Conservation (phyloP, 1,140 invertebrate species). For the Zaprionus capensis region DNA sequence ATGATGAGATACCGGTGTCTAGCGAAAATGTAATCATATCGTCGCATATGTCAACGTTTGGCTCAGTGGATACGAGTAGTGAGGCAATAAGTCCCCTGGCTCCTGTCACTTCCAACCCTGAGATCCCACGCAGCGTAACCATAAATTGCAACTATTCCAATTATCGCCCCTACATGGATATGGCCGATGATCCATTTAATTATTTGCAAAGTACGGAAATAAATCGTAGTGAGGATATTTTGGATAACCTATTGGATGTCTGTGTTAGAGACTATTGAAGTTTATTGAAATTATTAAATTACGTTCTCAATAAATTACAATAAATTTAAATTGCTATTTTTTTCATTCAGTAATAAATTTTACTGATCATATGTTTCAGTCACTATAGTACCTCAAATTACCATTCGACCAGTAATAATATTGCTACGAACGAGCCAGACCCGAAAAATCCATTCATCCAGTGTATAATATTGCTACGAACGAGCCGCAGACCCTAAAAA, state of each 20-base stretch:
- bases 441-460: too few species aligned
- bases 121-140: slow-evolving; percentile 33
- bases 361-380: too few species aligned
- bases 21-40: slow-evolving; percentile 48
- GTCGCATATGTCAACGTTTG: slow-evolving; percentile 33
- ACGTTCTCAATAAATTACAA: slow-evolving; percentile 1
- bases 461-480: too few species aligned
- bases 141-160: slow-evolving; percentile 51
- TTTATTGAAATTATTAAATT: background rate
- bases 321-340: background rate
- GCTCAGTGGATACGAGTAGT: slow-evolving; percentile 22
- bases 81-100: slow-evolving; percentile 18
- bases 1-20: slow-evolving; percentile 40
- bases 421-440: too few species aligned
- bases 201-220: slow-evolving; percentile 53
- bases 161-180: slow-evolving; percentile 62
- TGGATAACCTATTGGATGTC: slow-evolving; percentile 73
- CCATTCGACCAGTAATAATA: too few species aligned
- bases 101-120: slow-evolving; percentile 17
- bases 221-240: slow-evolving; percentile 62
- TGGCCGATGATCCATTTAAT: slow-evolving; percentile 65
- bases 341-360: background rate
- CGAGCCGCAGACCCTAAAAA: too few species aligned
- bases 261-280: slow-evolving; percentile 65
- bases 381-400: too few species aligned